These are phyloP conservation scores for Chelonus formosanus DNA, from an alignment of 2,888 invertebrate species.

Conservation along the genomic window DNA sequence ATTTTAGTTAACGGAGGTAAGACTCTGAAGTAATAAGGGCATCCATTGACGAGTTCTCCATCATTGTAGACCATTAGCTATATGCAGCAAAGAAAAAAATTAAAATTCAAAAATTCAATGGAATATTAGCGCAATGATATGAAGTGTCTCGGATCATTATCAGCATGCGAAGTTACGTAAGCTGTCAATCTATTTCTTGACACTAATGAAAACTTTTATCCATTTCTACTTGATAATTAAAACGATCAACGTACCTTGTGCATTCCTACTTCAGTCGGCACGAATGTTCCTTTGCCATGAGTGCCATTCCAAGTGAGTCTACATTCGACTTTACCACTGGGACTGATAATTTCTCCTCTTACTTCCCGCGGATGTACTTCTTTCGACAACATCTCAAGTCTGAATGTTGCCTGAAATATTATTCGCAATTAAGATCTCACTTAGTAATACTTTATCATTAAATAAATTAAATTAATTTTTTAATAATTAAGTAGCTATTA, in stretches of 20 bases:
- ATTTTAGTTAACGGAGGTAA: slow-evolving; percentile 87
- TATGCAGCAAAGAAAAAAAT: too few species aligned
- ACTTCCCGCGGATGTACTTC: slow-evolving; percentile 79
- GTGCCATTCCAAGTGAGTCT: slow-evolving; percentile 62
- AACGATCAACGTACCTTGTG: slow-evolving; percentile 73
- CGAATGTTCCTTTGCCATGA: slow-evolving; percentile 81
- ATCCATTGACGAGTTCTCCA: slow-evolving; percentile 69
- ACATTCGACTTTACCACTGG: slow-evolving; percentile 73
- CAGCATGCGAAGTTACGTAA: slow-evolving; percentile 5
- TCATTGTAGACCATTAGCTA: slow-evolving; percentile 71
- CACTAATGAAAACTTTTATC: slow-evolving; percentile 1
- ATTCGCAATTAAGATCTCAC: not conserved
- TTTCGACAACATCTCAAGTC: slow-evolving; percentile 76
- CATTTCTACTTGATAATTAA: slow-evolving; percentile 16
- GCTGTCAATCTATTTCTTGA: not conserved
- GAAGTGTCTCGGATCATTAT: not conserved
- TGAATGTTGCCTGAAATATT: slow-evolving; percentile 75
- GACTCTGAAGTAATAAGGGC: slow-evolving; percentile 83
- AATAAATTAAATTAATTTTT: not conserved
- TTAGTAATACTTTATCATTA: too few species aligned
- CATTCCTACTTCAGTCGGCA: slow-evolving; percentile 91
- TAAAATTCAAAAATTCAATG: too few species aligned
- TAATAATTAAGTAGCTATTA: not conserved
- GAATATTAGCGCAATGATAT: too few species aligned
- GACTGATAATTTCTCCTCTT: slow-evolving; percentile 80